These are phyloP conservation scores for Riparia riparia DNA, from an alignment of 2,113 vertebrate species.

Conservation along the genomic window DNA sequence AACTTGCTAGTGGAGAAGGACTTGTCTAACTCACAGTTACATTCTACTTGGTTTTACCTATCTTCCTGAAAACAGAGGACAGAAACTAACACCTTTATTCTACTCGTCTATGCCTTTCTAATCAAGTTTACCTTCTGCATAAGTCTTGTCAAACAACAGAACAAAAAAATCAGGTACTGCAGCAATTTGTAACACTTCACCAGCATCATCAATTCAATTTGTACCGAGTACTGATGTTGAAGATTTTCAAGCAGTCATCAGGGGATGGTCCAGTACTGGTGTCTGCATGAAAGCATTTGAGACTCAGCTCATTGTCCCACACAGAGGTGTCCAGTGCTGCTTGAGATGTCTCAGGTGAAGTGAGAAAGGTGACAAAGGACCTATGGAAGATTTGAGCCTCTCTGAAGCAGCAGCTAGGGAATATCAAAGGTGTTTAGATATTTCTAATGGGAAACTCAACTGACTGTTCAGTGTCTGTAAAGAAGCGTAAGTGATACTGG, in stretches of 20 bases:
- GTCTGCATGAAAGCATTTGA: background rate
- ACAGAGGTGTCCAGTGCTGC: background rate
- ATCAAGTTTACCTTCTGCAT: background rate
- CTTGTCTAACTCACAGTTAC: background rate
- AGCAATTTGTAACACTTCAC: background rate
- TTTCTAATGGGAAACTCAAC: background rate
- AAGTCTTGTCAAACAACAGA: background rate
- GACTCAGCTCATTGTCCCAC: background rate
- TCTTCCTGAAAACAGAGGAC: background rate
- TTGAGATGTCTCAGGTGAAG: background rate
- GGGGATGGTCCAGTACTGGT: background rate
- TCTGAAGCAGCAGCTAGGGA: background rate
- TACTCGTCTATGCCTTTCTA: background rate
- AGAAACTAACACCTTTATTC: background rate
- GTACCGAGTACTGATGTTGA: background rate
- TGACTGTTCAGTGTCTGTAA: background rate
- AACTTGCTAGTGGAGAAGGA: background rate
- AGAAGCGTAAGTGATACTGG: background rate
- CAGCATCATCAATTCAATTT: background rate
- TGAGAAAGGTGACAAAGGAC: background rate
- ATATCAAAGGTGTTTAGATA: background rate
- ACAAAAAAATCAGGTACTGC: background rate
- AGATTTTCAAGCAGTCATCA: background rate
- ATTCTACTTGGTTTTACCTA: background rate
- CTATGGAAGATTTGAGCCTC: background rate